Evolutionary conservation across 1,140 invertebrate genomes (phyloP), one percentile per base, ranked within the genome.

Genomic region (Drosophila tani): DNA sequence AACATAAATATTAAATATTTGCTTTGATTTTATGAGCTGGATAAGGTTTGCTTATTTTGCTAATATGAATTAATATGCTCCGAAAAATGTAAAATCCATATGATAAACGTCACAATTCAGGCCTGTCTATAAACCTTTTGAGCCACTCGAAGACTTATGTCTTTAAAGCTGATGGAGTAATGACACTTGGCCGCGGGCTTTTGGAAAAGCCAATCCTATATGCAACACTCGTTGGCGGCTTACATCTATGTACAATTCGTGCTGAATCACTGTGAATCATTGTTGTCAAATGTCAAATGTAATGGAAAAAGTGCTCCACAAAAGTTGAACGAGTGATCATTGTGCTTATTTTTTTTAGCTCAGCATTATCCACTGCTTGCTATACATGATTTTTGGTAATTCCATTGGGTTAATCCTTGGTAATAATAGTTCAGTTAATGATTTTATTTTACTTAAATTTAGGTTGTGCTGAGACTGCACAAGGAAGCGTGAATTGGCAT

Each of bases 171-270:
- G 78, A 86, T 82, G 78, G 64, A 51, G 82, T 84, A 84, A 82
- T 75, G 81, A 35, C 75, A 73, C 67, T 32, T 40, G 43, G 51
- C 43, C 63, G 41, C 62, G 59, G 46, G 50, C 49, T 50, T 53
- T 74, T 70, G 75, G 68, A 29, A 67, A 77, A 77, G 74, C 78
- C 82, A 85, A 84, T 84, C 82, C 82, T 83, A 69, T 53, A 57
- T 77, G 79, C 79, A 74, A 70, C 68, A 55, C 19, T 66, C 57
- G 60, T 17, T 46, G 60, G 43, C 60, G 79, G 82, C 58, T 73
- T 47, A 74, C 68, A 64, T 75, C 64, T 60, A 59, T 55, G 11
- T 21, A 35, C 38, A 19, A 58, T 27, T 86, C 24, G 53, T 82
- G 82, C 82, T 86, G 75, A 77, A 60, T 77, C 74, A 76, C 74